Conservation (phyloP, 2,113 vertebrate species). For the Oostethus manadensis region DNA sequence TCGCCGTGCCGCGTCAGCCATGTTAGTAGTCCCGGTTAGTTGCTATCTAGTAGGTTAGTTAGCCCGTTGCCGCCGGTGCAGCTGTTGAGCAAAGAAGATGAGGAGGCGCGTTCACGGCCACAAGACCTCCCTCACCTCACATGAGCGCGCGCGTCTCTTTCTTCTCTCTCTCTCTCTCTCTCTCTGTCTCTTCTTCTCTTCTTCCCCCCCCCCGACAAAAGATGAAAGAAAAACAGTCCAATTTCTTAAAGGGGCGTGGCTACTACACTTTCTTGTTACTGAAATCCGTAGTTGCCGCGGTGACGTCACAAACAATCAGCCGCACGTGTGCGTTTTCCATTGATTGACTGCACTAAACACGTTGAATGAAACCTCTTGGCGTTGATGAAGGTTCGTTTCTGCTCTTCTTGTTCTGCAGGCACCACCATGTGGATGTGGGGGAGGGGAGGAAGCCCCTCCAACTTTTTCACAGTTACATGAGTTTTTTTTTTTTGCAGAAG, state of each 20-base stretch:
- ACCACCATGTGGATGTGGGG: constrained; percentile 64
- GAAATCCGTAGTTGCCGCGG: background rate
- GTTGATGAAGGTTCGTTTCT: constrained; percentile 5
- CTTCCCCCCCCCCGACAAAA: constrained; percentile 6
- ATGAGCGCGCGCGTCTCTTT: no score
- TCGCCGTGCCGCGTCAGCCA: no score
- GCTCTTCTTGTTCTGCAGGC: constrained; percentile 10
- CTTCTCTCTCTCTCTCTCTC: no score
- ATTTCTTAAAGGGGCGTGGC: background rate
- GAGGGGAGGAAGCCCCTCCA: constrained; percentile 63
- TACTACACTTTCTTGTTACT: background rate
- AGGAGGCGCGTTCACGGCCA: no score
- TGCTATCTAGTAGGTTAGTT: no score
- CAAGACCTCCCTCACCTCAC: no score
- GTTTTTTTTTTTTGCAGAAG: constrained; percentile 38
- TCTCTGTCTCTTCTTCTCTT: no score
- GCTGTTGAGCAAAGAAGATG: no score
- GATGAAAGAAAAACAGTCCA: constrained; percentile 11
- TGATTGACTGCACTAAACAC: background rate
- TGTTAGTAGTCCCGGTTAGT: no score
- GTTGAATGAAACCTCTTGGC: background rate
- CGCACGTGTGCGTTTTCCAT: background rate
- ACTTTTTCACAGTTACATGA: constrained; percentile 61
- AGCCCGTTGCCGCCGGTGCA: no score
- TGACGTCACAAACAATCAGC: constrained; percentile 4